Evolutionary conservation across 2,113 vertebrate genomes (phyloP), one percentile per base, ranked within the genome.

Genomic region (Anolis sagrei): DNA sequence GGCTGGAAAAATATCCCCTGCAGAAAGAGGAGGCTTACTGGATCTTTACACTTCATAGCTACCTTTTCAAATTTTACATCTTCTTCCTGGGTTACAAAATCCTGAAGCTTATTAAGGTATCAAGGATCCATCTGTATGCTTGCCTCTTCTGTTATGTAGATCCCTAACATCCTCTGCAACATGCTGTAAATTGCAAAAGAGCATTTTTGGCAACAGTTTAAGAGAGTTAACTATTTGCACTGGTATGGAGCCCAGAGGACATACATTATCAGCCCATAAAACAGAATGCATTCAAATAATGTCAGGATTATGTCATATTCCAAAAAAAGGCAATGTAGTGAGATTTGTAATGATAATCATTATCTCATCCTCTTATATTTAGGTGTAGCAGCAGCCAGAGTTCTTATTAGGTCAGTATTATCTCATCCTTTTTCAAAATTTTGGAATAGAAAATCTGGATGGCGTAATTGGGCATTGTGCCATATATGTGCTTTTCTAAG

Each of bases 351-450:
- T 82, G 90, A 90, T 92, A 86, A 91, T 87, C 83, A 90, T 91
- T 92, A 93, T 88, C 92, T 94, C 92, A 93, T 91, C 72, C 86
- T 90, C 84, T 90, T 87, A 75, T 68, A 91, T 90, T 74, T 92
- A 84, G 81, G 89, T 19, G 21, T 34, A 79, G 62, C 85, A 87
- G 44, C 70, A 69, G 70, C 75, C 83, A 85, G 0, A 0, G n/a
- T 81, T 86, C 69, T 74, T 62, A 75, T 80, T 64, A 81, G 89
- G 92, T 91, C 90, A 91, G 85, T 86, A 91, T 90, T 92, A 93
- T 88, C 92, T 94, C 92, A 93, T 92, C 72, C 84, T 90, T 81
- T 91, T 84, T 72, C 68, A 44, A 44, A 44, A 91, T 90, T 70
- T 91, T 82, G 81, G 89, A 3, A n/a, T 29, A 70, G 68, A 86